phyloP scores from a whole-genome alignment of 2,888 invertebrate genomes.

The Adelognathus sp. region DNA sequence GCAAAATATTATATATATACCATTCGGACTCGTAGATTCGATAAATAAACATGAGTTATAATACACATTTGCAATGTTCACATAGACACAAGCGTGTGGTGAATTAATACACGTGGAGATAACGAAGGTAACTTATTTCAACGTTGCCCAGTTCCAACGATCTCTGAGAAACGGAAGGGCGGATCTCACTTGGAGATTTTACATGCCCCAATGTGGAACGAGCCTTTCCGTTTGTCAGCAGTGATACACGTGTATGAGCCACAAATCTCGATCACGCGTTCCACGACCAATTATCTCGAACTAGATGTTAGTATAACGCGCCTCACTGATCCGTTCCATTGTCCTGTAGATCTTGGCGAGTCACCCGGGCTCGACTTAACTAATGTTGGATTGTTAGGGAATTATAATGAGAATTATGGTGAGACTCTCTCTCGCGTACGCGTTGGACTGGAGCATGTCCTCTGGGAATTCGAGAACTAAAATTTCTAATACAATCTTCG shows the following conservation, averaged over 20 bases:
- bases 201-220: too few relatives aligned
- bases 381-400: neutral
- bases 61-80: neutral
- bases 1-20: neutral
- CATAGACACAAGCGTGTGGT: neutral
- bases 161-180: too few relatives aligned
- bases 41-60: slow-evolving; percentile 8
- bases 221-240: too few relatives aligned
- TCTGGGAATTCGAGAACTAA: neutral
- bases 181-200: too few relatives aligned
- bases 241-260: too few relatives aligned
- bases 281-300: slow-evolving; percentile 1
- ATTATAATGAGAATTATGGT: slow-evolving; percentile 16
- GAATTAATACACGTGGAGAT: neutral
- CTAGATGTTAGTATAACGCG: slow-evolving; percentile 7
- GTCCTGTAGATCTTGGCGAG: neutral
- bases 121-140: neutral
- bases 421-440: neutral
- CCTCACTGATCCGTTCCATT: neutral
- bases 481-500: neutral
- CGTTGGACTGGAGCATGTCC: neutral
- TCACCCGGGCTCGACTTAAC: neutral
- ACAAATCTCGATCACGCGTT: slow-evolving; percentile 3
- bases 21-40: neutral
- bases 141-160: too few relatives aligned